Evolutionary conservation across 2,888 invertebrate genomes (phyloP).

Genomic region (Chromoteleia sp.): DNA sequence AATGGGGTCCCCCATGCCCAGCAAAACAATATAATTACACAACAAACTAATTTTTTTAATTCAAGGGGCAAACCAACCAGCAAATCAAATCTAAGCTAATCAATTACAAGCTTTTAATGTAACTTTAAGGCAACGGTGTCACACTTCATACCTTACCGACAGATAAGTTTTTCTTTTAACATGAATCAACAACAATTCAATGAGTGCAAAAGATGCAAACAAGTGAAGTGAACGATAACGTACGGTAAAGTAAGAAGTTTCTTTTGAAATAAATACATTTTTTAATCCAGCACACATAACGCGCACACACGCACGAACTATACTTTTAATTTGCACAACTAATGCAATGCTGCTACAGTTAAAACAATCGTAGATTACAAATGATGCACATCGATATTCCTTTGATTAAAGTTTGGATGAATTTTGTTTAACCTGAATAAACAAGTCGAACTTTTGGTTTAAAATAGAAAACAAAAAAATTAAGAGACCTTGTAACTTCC

Average conservation of each 20-base stretch:
- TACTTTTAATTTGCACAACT: conserved; percentile 13
- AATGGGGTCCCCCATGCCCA: conserved; percentile 72
- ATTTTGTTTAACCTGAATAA: too few species aligned
- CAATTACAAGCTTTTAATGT: conserved; percentile 24
- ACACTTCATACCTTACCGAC: conserved; percentile 57
- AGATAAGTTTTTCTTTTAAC: too few species aligned
- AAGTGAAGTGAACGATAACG: too few species aligned
- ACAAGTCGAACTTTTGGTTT: too few species aligned
- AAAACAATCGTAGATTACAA: conserved; percentile 31
- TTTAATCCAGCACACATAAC: conserved; percentile 61
- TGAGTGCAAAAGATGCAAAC: too few species aligned
- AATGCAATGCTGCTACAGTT: neutral
- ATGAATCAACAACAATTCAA: too few species aligned
- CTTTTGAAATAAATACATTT: neutral
- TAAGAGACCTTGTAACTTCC: neutral
- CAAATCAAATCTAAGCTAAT: conserved; percentile 40
- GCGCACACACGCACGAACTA: conserved; percentile 64
- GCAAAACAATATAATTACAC: conserved; percentile 54
- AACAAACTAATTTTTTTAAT: conserved; percentile 1
- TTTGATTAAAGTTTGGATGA: conserved; percentile 26
- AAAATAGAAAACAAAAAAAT: neutral
- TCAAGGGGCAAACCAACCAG: conserved; percentile 31
- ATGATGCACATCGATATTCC: conserved; percentile 68
- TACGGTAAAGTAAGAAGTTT: conserved; percentile 33
- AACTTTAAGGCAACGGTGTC: conserved; percentile 5